Evolutionary conservation across 2,113 vertebrate species (phyloP).

Genomic region (Mugil cephalus): DNA sequence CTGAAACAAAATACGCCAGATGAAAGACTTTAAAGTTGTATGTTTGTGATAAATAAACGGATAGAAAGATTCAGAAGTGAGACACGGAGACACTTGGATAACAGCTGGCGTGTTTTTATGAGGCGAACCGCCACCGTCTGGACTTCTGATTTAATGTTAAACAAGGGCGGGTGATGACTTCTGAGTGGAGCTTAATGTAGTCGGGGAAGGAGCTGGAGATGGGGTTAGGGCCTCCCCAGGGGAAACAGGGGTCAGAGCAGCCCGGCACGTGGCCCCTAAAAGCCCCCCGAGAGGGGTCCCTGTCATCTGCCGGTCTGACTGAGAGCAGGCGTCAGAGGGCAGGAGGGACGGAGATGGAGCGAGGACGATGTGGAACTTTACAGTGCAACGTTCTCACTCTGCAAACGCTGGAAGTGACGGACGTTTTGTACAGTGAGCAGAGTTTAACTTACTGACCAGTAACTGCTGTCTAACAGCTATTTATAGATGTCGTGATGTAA

Average conservation of each 20-base stretch:
- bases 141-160: constrained; percentile 64
- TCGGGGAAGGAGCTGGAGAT: neutral
- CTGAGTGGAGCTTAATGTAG: constrained; percentile 63
- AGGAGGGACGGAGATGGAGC: neutral
- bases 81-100: neutral
- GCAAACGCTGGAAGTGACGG: no score
- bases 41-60: neutral
- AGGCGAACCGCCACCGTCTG: constrained; percentile 47
- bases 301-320: constrained; percentile 57
- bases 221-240: constrained; percentile 7
- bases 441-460: neutral
- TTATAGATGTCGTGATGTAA: neutral
- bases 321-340: constrained; percentile 21
- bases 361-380: no score
- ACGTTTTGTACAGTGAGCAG: no score
- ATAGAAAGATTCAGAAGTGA: neutral
- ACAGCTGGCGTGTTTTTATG: constrained; percentile 70
- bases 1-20: neutral
- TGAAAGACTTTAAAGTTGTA: neutral
- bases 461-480: no score
- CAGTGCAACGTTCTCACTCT: no score
- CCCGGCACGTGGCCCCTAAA: constrained; percentile 33
- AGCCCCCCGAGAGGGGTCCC: constrained; percentile 48
- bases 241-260: constrained; percentile 34
- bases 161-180: constrained; percentile 52